Evolutionary conservation across 1,140 invertebrate genomes (phyloP), one percentile per base, ranked within the genome.

Genomic region (Cotesia chilonis): DNA sequence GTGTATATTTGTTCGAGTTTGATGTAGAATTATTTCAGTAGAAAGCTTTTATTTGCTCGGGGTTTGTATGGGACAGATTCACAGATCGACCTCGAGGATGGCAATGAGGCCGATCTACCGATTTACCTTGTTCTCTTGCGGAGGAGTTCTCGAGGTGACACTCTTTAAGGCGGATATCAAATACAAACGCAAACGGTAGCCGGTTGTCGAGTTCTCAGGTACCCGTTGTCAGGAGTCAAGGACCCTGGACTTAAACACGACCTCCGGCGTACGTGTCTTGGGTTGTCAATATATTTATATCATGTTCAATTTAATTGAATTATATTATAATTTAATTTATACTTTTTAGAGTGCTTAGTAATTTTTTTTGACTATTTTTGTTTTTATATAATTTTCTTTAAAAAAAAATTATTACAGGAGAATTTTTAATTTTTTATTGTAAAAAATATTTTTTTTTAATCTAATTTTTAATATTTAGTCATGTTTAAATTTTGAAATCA

Each of bases 161-260:
- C 6, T 47, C 6, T 57, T 57, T 20, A 20, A 37, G 36, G 63
- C 38, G 41, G 63, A 37, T 65, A 65, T 10, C 41, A 10, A 47
- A 47, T 20, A 52, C 51, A 52, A 9, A 52, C 51, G n/a, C 60
- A 20, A 20, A 63, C 60, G 35, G 60, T 63, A 63, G 60, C 60
- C 41, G 41, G 41, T 47, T 9, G 41, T 47, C 41, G 10, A 47
- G 41, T 47, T 47, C 6, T 47, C 41, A 7, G 28, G 28, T 28
- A 28, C 28, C 1, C 35, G 9, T 17, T 28, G 35, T 37, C 36
- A 36, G 36, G 63, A 65, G 63, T 65, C 63, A 65, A 65, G 63
- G 63, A 65, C 63, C 63, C 63, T 65, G 63, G 36, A 37, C 63
- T 65, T 14, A 10, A 47, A 41, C 37, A 20, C 41, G 41, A 47